Evolutionary conservation across 2,797 vertebrate species (phyloP).

Genomic region (Dicrostonyx torquatus): DNA sequence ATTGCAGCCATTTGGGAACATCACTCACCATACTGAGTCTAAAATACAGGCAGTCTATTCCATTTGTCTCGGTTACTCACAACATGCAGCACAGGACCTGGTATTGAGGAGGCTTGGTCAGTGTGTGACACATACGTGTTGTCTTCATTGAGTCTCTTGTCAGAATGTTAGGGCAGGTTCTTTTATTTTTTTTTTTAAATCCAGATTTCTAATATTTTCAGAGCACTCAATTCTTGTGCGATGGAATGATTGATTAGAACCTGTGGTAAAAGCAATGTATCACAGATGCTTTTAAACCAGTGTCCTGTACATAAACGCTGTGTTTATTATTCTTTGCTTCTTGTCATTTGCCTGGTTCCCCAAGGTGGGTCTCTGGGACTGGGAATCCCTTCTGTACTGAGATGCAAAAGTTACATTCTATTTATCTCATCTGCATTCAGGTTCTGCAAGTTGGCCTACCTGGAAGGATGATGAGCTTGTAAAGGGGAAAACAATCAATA

Average conservation of each 20-base stretch:
- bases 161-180: background rate
- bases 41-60: background rate
- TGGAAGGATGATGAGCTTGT: background rate
- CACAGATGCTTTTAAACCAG: background rate
- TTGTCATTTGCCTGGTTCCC: background rate
- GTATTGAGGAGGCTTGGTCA: background rate
- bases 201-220: conserved; percentile 29
- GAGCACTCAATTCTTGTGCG: background rate
- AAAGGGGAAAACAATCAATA: background rate
- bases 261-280: background rate
- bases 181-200: background rate
- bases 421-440: background rate
- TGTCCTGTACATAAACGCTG: background rate
- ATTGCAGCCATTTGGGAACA: conserved; percentile 2
- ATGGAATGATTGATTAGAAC: background rate
- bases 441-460: background rate
- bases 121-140: background rate
- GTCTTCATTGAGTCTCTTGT: background rate
- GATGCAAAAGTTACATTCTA: background rate
- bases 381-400: background rate
- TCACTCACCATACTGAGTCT: background rate
- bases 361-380: background rate
- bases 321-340: background rate
- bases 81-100: background rate
- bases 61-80: background rate